These are phyloP conservation scores for Cephonodes hylas DNA, from an alignment of 2,888 invertebrate genomes.

Conservation along the genomic window DNA sequence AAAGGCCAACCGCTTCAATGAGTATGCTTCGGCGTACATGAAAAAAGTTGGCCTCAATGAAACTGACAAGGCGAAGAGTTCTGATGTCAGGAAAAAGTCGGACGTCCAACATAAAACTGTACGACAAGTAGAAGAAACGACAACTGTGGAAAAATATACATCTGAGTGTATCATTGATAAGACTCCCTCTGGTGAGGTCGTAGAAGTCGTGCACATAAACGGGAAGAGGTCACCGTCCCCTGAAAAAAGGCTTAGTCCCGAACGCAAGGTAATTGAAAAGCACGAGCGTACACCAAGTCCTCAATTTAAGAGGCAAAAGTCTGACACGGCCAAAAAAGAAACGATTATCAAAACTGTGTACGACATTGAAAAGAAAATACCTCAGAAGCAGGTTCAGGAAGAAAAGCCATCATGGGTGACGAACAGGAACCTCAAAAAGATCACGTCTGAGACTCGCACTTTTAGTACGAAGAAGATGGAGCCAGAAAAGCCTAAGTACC, in stretches of 20 bases:
- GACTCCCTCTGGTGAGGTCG: slow-evolving; percentile 56
- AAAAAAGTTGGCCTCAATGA: slow-evolving; percentile 71
- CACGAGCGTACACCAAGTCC: slow-evolving; percentile 29
- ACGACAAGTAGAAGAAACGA: slow-evolving; percentile 40
- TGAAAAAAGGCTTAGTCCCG: slow-evolving; percentile 45
- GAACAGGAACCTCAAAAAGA: slow-evolving; percentile 81
- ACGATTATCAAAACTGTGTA: slow-evolving; percentile 56
- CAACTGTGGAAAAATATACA: slow-evolving; percentile 43
- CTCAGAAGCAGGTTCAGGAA: slow-evolving; percentile 61
- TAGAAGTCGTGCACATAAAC: slow-evolving; percentile 53
- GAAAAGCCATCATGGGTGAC: slow-evolving; percentile 84
- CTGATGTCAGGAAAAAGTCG: slow-evolving; percentile 43
- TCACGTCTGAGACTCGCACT: slow-evolving; percentile 61
- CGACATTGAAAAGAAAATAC: slow-evolving; percentile 54
- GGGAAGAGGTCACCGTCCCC: slow-evolving; percentile 63
- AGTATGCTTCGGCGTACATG: slow-evolving; percentile 76
- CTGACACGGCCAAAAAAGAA: slow-evolving; percentile 53
- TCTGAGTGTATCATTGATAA: slow-evolving; percentile 48
- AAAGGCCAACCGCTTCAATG: slow-evolving; percentile 67
- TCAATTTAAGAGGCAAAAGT: slow-evolving; percentile 45
- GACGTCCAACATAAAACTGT: slow-evolving; percentile 36
- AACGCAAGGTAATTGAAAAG: slow-evolving; percentile 26
- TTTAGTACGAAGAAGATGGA: slow-evolving; percentile 67
- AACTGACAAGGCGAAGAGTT: slow-evolving; percentile 52
- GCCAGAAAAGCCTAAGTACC: slow-evolving; percentile 62